Evolutionary conservation across 2,797 vertebrate species (phyloP).

Genomic region (Lophotriccus pileatus): DNA sequence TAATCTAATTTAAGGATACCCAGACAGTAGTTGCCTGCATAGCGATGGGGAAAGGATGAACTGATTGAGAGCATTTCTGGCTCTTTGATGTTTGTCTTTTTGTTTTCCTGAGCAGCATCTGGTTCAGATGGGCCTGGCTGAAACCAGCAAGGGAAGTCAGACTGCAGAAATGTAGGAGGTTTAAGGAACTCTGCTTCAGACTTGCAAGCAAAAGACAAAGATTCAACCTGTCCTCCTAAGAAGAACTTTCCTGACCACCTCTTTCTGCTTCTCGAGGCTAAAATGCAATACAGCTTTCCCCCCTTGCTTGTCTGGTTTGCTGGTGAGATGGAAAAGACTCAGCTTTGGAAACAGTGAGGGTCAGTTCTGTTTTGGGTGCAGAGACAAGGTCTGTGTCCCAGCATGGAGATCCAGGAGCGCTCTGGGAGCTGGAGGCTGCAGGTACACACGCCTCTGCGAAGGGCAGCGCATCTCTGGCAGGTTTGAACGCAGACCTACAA

Average conservation of each 20-base stretch:
- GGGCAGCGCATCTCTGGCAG: neutral
- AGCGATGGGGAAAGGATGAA: neutral
- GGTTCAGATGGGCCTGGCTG: neutral
- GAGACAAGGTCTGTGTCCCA: neutral
- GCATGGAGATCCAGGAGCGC: neutral
- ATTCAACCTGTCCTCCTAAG: neutral
- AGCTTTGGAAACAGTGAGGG: neutral
- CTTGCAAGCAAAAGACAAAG: neutral
- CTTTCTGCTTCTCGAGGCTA: neutral
- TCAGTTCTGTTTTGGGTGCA: neutral
- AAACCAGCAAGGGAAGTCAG: neutral
- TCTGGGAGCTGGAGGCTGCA: neutral
- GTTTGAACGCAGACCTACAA: neutral
- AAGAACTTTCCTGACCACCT: neutral
- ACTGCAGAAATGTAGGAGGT: neutral
- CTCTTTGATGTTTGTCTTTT: neutral
- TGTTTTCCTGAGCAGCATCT: neutral
- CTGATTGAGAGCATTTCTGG: neutral
- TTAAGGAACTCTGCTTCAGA: neutral
- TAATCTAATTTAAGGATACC: neutral
- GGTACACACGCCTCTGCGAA: neutral
- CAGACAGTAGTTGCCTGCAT: neutral
- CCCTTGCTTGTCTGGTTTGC: neutral
- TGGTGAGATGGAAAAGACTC: neutral
- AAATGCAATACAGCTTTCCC: neutral